These are phyloP conservation scores for Batillaria attramentaria DNA, from an alignment of 1,140 invertebrate genomes.

Conservation along the genomic window DNA sequence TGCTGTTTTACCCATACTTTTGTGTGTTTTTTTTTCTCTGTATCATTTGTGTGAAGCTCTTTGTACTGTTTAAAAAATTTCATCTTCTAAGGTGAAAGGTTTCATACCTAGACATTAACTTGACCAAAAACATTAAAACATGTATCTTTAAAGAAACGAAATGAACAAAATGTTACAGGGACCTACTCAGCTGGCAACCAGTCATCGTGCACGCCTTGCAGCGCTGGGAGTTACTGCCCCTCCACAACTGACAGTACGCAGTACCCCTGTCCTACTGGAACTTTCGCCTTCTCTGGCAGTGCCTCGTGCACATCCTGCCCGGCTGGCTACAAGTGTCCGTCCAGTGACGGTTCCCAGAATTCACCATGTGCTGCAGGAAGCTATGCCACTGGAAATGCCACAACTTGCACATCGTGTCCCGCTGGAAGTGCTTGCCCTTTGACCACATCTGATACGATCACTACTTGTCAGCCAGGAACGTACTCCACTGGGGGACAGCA, in stretches of 20 bases:
- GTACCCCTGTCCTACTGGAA: constrained; percentile 47
- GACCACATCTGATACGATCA: constrained; percentile 45
- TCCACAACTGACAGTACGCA: constrained; percentile 25
- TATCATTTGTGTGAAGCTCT: neutral
- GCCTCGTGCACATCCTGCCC: constrained; percentile 54
- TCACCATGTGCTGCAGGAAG: constrained; percentile 55
- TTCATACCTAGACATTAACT: no score
- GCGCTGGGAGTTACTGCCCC: constrained; percentile 55
- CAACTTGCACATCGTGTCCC: constrained; percentile 60
- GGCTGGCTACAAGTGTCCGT: constrained; percentile 58
- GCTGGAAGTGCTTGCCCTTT: constrained; percentile 61
- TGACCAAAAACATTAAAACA: no score
- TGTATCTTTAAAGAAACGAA: no score
- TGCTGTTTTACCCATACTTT: no score
- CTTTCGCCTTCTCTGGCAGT: constrained; percentile 46
- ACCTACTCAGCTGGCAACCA: constrained; percentile 60
- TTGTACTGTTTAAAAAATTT: no score
- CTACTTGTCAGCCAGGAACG: constrained; percentile 54
- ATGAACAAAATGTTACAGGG: no score
- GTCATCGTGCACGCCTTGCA: constrained; percentile 55
- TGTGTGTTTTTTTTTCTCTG: neutral
- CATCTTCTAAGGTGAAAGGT: no score
- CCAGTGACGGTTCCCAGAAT: constrained; percentile 54
- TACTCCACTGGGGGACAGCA: constrained; percentile 56
- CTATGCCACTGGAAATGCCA: constrained; percentile 47